A percentile compares a stretch with the other conserved stretches of the same genome.
These are phyloP conservation scores for Shinisaurus crocodilurus DNA, from an alignment of 2,113 vertebrate genomes.

Conservation along the genomic window DNA sequence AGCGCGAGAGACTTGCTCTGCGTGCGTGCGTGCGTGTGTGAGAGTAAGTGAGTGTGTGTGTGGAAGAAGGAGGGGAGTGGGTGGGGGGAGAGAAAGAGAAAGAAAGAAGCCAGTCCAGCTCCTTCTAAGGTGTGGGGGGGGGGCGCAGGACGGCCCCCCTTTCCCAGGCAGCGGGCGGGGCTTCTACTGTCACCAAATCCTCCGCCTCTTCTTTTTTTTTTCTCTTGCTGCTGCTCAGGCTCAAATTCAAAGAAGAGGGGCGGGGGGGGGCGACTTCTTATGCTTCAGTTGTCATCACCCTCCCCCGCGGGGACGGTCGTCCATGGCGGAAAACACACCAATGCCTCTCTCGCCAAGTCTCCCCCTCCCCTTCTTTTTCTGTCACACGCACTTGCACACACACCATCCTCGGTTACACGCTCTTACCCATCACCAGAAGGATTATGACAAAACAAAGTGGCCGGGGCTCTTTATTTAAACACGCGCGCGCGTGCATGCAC, in stretches of 20 bases:
- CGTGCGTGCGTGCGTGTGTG: slow-evolving; percentile 63
- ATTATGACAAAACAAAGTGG: background rate
- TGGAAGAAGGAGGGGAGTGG: slow-evolving; percentile 58
- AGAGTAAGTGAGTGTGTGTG: slow-evolving; percentile 58
- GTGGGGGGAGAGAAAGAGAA: slow-evolving; percentile 53
- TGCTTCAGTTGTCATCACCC: background rate
- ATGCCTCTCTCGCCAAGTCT: too few species aligned
- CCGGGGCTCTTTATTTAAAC: background rate
- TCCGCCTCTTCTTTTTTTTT: slow-evolving; percentile 31
- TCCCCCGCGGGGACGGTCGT: background rate
- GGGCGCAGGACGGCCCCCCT: slow-evolving; percentile 75
- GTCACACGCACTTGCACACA: background rate
- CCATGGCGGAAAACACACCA: background rate
- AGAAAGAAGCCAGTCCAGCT: slow-evolving; percentile 65
- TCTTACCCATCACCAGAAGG: background rate
- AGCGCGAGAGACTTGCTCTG: slow-evolving; percentile 29
- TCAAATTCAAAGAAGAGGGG: background rate
- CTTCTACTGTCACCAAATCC: slow-evolving; percentile 58
- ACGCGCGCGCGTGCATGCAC: background rate
- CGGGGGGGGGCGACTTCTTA: background rate
- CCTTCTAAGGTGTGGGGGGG: slow-evolving; percentile 82
- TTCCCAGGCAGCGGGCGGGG: slow-evolving; percentile 82
- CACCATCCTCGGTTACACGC: background rate
- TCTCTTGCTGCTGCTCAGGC: background rate
- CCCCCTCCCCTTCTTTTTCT: background rate